Base-by-base conservation (phyloP, 2,797 vertebrate genomes). In the Aplochiton taeniatus region DNA sequence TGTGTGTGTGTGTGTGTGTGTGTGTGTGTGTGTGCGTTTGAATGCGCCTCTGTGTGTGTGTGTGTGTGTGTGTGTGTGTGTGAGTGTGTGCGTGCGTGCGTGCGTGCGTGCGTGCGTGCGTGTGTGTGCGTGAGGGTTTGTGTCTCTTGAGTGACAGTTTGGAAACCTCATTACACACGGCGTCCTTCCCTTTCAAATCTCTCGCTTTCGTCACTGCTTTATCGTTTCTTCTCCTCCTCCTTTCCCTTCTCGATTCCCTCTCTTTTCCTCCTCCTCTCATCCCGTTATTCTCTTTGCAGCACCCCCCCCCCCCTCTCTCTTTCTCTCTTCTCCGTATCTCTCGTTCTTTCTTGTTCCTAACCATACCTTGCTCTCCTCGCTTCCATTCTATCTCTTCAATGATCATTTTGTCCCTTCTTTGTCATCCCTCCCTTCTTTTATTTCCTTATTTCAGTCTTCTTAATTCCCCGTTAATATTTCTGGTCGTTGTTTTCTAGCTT, bases 101-200 rank as follows among this genome's bases (percentile, higher is more conserved):
- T 19, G n/a, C n/a, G n/a, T n/a, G n/a, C n/a, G n/a, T n/a, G n/a
- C n/a, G n/a, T n/a, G n/a, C n/a, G n/a, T n/a, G n/a, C n/a, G n/a
- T 53, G 72, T 77, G 6, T 16, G 5, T 60, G 72, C 55, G 63
- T 51, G 65, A 70, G 63, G 51, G 55, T 62, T 14, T 16, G 62
- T 64, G 66, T 53, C 60, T 68, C 68, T 72, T 56, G 63, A 60
- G 67, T 73, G 73, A 43, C 65, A 63, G 65, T 52, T 58, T 72
- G 53, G 63, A 72, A 72, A 77, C 74, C 72, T 74, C 69, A 74
- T 80, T 74, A 80, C 59, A 46, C 19, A 53, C 8, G 58, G 57
- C 47, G 19, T 41, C 67, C 66, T 59, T 62, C 47, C 69, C 72
- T 72, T 65, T 68, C 60, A 64, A 65, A 52, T 56, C 65, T 43